Evolutionary conservation across 1,140 invertebrate species (phyloP).

Genomic region (Drosophila guanche): DNA sequence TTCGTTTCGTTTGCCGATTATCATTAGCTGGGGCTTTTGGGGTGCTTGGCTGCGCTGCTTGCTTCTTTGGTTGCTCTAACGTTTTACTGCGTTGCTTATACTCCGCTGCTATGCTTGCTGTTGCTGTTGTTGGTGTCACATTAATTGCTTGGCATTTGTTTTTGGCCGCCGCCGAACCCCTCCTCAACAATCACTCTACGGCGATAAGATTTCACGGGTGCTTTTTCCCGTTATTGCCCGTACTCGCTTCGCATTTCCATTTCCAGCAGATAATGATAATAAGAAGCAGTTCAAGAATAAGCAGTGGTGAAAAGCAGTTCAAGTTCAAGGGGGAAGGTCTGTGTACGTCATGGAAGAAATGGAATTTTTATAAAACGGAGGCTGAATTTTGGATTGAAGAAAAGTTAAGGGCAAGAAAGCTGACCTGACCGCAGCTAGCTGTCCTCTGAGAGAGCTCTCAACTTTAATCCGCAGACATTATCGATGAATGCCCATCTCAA

Average conservation of each 20-base stretch:
- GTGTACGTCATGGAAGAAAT: conserved; percentile 3
- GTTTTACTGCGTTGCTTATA: too few relatives aligned
- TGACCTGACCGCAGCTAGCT: too few relatives aligned
- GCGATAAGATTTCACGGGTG: conserved; percentile 56
- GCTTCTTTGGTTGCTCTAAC: too few relatives aligned
- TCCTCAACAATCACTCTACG: background rate
- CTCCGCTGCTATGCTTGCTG: conserved; percentile 11
- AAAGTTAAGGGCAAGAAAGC: too few relatives aligned
- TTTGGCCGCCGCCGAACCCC: background rate
- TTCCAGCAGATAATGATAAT: conserved; percentile 15
- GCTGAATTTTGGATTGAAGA: too few relatives aligned
- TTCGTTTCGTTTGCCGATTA: conserved; percentile 57
- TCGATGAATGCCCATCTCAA: conserved; percentile 24
- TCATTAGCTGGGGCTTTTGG: conserved; percentile 36
- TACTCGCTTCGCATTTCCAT: conserved; percentile 12
- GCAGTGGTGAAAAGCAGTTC: conserved; percentile 9
- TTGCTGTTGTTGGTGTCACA: conserved; percentile 15
- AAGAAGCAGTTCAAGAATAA: background rate
- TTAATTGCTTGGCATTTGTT: conserved; percentile 46
- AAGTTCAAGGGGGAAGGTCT: conserved; percentile 32
- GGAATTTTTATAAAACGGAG: background rate
- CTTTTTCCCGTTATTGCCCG: conserved; percentile 44
- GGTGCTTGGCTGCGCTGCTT: too few relatives aligned
- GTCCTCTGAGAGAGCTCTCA: background rate
- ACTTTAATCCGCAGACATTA: conserved; percentile 9